Evolutionary conservation across 2,888 invertebrate genomes (phyloP).

Genomic region (Petrolisthes cinctipes): DNA sequence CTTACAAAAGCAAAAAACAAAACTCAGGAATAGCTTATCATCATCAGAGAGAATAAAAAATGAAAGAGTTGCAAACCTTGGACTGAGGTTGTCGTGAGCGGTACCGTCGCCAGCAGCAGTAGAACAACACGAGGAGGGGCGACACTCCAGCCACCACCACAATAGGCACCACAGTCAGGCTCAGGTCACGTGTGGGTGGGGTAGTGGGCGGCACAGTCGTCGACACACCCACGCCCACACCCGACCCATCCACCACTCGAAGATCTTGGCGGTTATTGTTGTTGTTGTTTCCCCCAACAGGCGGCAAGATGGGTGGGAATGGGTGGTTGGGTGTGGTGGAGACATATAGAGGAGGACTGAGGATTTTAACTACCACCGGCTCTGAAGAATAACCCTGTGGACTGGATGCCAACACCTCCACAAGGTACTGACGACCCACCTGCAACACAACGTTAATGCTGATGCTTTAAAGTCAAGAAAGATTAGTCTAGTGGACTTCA

Average conservation of each 20-base stretch:
- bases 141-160: constrained; percentile 40
- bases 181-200: neutral
- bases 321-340: neutral
- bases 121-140: constrained; percentile 10
- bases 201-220: neutral
- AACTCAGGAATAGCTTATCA: neutral
- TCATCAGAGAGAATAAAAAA: neutral
- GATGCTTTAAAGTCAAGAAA: too few species aligned
- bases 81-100: constrained; percentile 23
- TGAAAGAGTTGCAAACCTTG: constrained; percentile 24
- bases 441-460: neutral
- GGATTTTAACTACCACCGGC: constrained; percentile 29
- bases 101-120: constrained; percentile 28
- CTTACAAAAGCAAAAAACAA: too few species aligned
- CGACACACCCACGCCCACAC: neutral
- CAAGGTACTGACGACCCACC: constrained; percentile 30
- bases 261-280: constrained; percentile 21
- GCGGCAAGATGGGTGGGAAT: neutral
- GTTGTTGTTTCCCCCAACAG: neutral
- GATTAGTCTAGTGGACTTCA: too few species aligned
- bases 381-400: constrained; percentile 20
- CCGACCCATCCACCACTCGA: neutral
- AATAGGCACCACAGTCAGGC: constrained; percentile 38
- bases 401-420: constrained; percentile 30
- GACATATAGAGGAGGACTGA: neutral